phyloP scores from a whole-genome alignment of 2,113 vertebrate genomes.

The Muntiacus muntjak region DNA sequence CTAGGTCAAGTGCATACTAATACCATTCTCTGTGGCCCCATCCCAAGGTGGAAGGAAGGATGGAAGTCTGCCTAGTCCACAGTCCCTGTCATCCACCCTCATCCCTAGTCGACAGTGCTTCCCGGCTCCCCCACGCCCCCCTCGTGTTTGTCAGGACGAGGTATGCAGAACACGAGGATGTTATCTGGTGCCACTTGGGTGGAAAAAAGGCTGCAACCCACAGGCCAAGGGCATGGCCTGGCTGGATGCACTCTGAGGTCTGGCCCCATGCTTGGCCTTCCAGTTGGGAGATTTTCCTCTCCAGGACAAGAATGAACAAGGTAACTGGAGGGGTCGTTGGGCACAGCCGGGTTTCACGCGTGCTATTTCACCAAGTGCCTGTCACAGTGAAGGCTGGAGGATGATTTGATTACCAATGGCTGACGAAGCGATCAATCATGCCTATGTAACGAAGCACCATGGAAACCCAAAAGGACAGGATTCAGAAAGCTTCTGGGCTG shows the following conservation, averaged over 20 bases:
- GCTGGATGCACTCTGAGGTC: not conserved
- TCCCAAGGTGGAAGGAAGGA: not conserved
- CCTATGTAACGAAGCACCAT: not conserved
- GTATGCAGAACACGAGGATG: rapidly evolving
- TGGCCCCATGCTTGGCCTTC: not conserved
- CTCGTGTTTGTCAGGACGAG: not conserved
- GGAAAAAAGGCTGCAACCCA: not conserved
- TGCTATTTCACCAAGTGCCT: not conserved
- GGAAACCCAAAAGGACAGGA: not conserved
- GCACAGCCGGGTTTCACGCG: not conserved
- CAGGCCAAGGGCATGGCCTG: not conserved
- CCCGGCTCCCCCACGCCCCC: not conserved
- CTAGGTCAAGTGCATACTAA: not conserved
- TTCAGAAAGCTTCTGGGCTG: not conserved
- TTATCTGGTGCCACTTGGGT: not conserved
- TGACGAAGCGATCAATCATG: not conserved
- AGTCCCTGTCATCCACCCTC: not conserved
- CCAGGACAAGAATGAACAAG: not conserved
- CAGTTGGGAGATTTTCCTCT: not conserved
- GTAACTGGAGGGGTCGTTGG: not conserved
- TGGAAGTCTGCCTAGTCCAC: no score
- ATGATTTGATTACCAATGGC: not conserved
- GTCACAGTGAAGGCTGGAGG: not conserved
- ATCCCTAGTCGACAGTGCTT: not conserved
- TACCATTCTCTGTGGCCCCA: not conserved